phyloP scores from a whole-genome alignment of 2,113 vertebrate genomes.

The Oryzias melastigma region DNA sequence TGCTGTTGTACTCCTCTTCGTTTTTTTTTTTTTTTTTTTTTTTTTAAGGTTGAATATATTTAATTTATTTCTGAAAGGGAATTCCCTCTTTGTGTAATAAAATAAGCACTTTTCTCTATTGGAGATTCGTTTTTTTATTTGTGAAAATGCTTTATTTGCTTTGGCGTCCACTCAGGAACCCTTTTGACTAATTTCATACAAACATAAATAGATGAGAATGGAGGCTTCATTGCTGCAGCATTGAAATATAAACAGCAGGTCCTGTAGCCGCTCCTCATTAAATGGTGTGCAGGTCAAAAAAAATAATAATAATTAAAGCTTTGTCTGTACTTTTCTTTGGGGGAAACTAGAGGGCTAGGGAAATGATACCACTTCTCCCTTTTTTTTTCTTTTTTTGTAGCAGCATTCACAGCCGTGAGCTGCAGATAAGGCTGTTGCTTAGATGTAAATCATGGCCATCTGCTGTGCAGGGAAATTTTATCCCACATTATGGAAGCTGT shows the following conservation, averaged over 20 bases:
- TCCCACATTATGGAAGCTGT: conserved; percentile 14
- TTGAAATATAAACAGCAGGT: conserved; percentile 12
- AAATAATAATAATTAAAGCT: conserved; percentile 22
- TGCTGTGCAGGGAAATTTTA: conserved; percentile 41
- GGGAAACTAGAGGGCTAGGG: conserved; percentile 21
- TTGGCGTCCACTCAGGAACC: background rate
- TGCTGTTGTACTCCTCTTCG: no score
- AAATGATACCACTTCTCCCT: conserved; percentile 19
- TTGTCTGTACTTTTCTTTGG: conserved; percentile 36
- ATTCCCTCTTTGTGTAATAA: no score
- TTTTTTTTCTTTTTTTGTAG: background rate
- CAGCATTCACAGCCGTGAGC: conserved; percentile 28
- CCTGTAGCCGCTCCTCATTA: conserved; percentile 49
- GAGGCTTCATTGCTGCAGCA: background rate
- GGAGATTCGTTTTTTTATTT: background rate
- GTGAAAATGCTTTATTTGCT: background rate
- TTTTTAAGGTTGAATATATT: no score
- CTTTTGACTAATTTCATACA: conserved; percentile 13
- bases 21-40: no score
- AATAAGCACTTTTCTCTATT: no score
- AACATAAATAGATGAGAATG: background rate
- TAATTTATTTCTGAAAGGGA: no score
- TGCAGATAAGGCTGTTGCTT: conserved; percentile 36
- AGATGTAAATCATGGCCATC: conserved; percentile 57
- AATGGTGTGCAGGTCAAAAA: conserved; percentile 43